Percentiles rank a stretch among this genome's conserved stretches.
These are phyloP conservation scores for Dryas iulia DNA, from an alignment of 1,140 invertebrate genomes.

Conservation along the genomic window DNA sequence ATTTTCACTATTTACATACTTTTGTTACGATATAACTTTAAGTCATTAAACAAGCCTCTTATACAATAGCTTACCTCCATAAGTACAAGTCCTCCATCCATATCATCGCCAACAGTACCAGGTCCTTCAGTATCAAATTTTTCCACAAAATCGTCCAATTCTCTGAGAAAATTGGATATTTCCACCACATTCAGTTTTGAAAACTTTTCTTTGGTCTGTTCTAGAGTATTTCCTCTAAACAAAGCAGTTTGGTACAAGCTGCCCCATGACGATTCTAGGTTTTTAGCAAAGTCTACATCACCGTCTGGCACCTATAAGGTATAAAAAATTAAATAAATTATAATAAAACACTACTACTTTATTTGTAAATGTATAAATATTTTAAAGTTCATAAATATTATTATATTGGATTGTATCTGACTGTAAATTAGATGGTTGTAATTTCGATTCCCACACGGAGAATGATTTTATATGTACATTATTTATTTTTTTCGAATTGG, in stretches of 20 bases:
- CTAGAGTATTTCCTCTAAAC: constrained; percentile 84
- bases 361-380: too few species aligned
- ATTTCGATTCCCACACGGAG: too few species aligned
- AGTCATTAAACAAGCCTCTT: too few species aligned
- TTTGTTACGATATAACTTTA: too few species aligned
- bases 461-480: too few species aligned
- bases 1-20: too few species aligned
- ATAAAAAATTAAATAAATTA: not conserved
- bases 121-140: constrained; percentile 89
- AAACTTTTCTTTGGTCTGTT: constrained; percentile 89
- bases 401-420: too few species aligned
- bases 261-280: constrained; percentile 85
- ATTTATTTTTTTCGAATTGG: too few species aligned
- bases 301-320: constrained; percentile 73
- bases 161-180: constrained; percentile 85
- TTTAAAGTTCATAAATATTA: too few species aligned
- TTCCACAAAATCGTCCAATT: constrained; percentile 85
- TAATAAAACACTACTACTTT: not conserved
- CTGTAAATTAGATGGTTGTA: too few species aligned
- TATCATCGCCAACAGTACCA: constrained; percentile 86
- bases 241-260: constrained; percentile 84
- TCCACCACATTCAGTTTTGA: constrained; percentile 87
- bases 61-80: constrained; percentile 81
- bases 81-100: constrained; percentile 86
- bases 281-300: constrained; percentile 81